Evolutionary conservation across 2,797 vertebrate genomes (phyloP).

Genomic region (Gymnopithys bicolor): DNA sequence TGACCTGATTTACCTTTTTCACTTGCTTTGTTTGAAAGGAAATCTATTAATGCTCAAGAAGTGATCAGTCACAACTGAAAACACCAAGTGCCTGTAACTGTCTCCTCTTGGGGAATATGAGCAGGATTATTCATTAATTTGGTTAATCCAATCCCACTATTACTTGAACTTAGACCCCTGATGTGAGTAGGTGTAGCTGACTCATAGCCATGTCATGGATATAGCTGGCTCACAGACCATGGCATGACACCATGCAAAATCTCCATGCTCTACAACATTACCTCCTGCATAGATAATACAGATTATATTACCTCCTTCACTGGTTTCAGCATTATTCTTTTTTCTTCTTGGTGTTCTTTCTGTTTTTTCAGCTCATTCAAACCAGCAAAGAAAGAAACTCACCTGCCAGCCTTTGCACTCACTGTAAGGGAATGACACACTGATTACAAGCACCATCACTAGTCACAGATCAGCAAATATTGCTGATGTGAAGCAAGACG

Average conservation of each 20-base stretch:
- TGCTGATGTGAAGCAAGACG: rapidly evolving
- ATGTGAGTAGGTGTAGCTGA: neutral
- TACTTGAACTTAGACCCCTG: neutral
- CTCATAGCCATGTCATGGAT: neutral
- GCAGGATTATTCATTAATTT: neutral
- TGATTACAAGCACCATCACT: rapidly evolving
- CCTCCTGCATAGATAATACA: neutral
- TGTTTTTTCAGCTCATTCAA: neutral
- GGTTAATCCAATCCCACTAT: neutral
- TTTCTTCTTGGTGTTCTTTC: neutral
- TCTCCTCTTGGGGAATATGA: neutral
- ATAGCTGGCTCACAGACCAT: neutral
- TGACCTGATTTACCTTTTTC: neutral
- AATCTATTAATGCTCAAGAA: neutral
- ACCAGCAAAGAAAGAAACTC: neutral
- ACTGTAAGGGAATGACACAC: rapidly evolving
- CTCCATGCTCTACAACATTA: neutral
- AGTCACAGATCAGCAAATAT: neutral
- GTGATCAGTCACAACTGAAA: neutral
- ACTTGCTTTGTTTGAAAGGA: neutral
- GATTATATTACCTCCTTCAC: neutral
- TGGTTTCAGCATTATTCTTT: neutral
- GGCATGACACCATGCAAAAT: neutral
- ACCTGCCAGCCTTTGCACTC: neutral
- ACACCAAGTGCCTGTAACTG: rapidly evolving